Conservation (phyloP, 2,113 vertebrate species). For the Myotis lucifugus region DNA sequence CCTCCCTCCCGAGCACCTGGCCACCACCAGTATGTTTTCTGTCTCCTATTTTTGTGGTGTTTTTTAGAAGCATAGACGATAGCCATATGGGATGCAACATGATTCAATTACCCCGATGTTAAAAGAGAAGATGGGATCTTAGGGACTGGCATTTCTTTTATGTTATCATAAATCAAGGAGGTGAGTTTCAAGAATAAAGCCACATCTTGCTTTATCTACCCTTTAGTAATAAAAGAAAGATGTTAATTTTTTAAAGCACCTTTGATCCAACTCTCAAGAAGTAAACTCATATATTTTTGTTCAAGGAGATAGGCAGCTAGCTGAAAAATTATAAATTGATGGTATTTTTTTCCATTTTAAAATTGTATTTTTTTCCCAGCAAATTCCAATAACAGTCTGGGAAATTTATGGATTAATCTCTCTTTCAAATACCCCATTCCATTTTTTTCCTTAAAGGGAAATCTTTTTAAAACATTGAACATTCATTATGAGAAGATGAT, state of each 20-base stretch:
- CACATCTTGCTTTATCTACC: neutral
- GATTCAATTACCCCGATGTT: neutral
- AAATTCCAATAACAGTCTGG: neutral
- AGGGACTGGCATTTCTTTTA: neutral
- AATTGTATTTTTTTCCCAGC: neutral
- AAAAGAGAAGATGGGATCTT: neutral
- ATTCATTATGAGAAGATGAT: neutral
- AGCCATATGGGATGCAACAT: neutral
- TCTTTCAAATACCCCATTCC: neutral
- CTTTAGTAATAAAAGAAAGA: conserved; percentile 22
- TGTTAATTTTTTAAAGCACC: conserved; percentile 37
- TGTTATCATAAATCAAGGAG: neutral
- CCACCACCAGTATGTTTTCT: neutral
- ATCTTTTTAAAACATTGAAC: neutral
- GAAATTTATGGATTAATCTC: neutral
- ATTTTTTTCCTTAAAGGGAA: neutral
- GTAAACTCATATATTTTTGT: neutral
- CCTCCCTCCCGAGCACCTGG: neutral
- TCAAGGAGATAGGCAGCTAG: neutral
- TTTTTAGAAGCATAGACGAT: neutral
- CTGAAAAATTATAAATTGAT: neutral
- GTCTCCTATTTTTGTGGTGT: neutral
- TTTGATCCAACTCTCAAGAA: conserved; percentile 35
- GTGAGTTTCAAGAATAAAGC: conserved; percentile 1
- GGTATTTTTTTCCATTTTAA: neutral